Evolutionary conservation across 1,140 invertebrate genomes (phyloP).

Genomic region (Drosophila santomea): DNA sequence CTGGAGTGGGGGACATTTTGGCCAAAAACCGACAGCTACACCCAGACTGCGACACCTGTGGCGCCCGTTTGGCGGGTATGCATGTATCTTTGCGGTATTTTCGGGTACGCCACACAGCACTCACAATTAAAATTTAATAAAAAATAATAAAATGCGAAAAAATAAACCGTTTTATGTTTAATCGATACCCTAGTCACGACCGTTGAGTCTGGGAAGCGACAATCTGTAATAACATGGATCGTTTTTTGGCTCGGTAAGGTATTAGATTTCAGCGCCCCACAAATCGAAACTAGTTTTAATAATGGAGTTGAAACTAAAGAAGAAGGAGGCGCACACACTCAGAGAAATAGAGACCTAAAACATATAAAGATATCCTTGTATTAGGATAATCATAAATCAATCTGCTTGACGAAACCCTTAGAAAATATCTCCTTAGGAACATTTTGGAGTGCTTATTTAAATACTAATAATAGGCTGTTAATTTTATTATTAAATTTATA

Average conservation of each 20-base stretch:
- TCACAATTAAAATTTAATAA: constrained; percentile 71
- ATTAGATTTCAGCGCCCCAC: constrained; percentile 68
- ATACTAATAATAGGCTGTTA: background rate
- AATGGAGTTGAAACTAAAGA: constrained; percentile 29
- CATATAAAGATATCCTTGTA: too few species aligned
- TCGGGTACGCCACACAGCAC: constrained; percentile 32
- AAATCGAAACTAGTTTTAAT: constrained; percentile 58
- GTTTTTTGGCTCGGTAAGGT: constrained; percentile 52
- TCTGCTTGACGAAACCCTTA: too few species aligned
- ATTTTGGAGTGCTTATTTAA: too few species aligned
- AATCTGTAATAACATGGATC: constrained; percentile 38
- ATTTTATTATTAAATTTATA: background rate
- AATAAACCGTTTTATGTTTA: constrained; percentile 15
- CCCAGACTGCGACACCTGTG: constrained; percentile 39
- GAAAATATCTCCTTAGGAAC: too few species aligned
- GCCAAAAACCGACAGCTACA: constrained; percentile 11
- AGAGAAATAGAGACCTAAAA: background rate
- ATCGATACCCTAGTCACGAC: constrained; percentile 50
- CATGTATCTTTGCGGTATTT: constrained; percentile 27
- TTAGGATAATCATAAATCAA: too few species aligned
- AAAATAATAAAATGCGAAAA: constrained; percentile 51
- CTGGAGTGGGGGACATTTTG: constrained; percentile 8
- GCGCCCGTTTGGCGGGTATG: constrained; percentile 67
- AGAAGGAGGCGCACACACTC: constrained; percentile 27
- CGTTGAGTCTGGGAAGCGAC: constrained; percentile 58